Percentiles rank a stretch among this genome's conserved stretches.
These are phyloP conservation scores for Harpalus rufipes DNA, from an alignment of 2,888 invertebrate species.

Conservation along the genomic window DNA sequence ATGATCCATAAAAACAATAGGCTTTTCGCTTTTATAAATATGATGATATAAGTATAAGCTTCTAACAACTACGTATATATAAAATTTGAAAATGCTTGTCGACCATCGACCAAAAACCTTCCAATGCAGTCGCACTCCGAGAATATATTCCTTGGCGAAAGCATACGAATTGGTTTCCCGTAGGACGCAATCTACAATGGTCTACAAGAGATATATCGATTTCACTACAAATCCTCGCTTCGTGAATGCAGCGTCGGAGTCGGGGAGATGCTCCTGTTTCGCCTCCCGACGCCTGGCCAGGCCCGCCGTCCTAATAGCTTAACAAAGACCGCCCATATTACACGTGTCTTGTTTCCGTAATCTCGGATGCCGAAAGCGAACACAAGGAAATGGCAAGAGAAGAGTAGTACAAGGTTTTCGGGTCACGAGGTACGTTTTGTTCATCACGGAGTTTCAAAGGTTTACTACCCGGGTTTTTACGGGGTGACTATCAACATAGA, in stretches of 20 bases:
- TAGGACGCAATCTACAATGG: slow-evolving; percentile 66
- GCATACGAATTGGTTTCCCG: slow-evolving; percentile 64
- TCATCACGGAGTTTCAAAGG: neutral
- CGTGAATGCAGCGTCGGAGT: slow-evolving; percentile 52
- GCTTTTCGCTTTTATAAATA: too few relatives aligned
- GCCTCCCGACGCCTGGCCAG: neutral
- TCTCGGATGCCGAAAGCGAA: slow-evolving; percentile 48
- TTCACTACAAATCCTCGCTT: slow-evolving; percentile 66
- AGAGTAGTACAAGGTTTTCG: slow-evolving; percentile 13
- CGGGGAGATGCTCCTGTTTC: neutral
- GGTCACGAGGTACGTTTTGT: slow-evolving; percentile 14
- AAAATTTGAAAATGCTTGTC: too few relatives aligned
- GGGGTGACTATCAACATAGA: too few relatives aligned
- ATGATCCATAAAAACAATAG: too few relatives aligned
- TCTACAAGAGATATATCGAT: slow-evolving; percentile 65
- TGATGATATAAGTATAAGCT: too few relatives aligned
- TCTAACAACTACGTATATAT: too few relatives aligned
- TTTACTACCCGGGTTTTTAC: slow-evolving; percentile 6
- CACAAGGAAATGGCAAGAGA: slow-evolving; percentile 27
- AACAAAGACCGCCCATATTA: slow-evolving; percentile 67
- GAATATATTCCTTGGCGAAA: slow-evolving; percentile 21
- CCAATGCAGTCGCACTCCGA: neutral
- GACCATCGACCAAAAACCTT: too few relatives aligned
- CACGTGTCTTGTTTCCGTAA: slow-evolving; percentile 67
- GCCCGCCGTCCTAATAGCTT: slow-evolving; percentile 58